Percentiles rank a stretch among this genome's conserved stretches.
phyloP scores from a whole-genome alignment of 2,888 invertebrate genomes.

The Caenorhabditis sp. region DNA sequence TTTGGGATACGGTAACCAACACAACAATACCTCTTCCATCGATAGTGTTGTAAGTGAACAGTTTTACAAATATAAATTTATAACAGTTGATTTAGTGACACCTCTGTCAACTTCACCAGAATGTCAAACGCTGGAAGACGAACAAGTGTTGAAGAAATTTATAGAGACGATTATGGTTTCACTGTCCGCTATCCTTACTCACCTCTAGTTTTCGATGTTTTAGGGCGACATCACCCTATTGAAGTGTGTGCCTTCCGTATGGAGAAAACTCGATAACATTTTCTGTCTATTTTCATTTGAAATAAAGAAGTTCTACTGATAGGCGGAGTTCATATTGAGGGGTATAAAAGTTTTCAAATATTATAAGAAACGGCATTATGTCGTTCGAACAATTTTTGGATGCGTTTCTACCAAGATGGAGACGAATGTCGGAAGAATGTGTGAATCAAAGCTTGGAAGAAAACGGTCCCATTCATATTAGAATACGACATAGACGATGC shows the following conservation, averaged over 20 bases:
- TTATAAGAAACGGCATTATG: too few relatives aligned
- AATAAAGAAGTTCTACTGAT: background rate
- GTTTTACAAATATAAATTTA: background rate
- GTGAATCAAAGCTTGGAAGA: background rate
- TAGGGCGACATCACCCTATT: background rate
- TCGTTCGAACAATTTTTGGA: background rate
- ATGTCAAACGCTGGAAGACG: background rate
- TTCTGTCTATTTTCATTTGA: background rate
- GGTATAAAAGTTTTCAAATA: too few relatives aligned
- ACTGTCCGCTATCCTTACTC: background rate
- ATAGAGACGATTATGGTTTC: background rate
- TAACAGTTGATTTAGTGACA: background rate
- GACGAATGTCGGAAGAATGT: background rate
- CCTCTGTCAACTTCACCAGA: background rate
- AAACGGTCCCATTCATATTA: background rate
- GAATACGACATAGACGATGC: slow-evolving; percentile 1
- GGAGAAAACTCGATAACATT: background rate
- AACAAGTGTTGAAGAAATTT: background rate
- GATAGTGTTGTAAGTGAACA: background rate
- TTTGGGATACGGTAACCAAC: background rate
- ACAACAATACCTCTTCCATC: background rate
- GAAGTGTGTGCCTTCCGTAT: background rate
- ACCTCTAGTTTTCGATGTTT: background rate
- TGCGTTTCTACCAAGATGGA: background rate
- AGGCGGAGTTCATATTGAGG: background rate